Conservation (phyloP, 2,888 invertebrate genomes). For the Drosophila algonquin region DNA sequence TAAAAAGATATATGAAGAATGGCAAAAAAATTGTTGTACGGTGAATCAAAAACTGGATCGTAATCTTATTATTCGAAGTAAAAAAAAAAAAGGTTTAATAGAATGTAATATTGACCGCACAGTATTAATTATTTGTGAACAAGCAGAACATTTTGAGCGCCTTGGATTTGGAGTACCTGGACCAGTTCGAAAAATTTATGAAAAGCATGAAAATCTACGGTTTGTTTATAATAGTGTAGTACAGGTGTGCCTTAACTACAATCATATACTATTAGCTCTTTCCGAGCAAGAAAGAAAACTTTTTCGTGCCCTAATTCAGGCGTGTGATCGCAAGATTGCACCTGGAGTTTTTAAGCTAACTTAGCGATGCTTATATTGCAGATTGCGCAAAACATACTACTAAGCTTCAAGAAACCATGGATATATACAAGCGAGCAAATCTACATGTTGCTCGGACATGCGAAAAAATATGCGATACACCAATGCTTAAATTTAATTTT, state of each 20-base stretch:
- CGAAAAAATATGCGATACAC: conserved; percentile 89
- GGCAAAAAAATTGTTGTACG: conserved; percentile 86
- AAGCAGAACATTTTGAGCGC: conserved; percentile 90
- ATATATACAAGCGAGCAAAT: conserved; percentile 93
- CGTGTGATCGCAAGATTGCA: conserved; percentile 87
- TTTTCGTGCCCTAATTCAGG: conserved; percentile 89
- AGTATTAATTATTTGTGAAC: conserved; percentile 88
- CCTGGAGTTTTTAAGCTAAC: conserved; percentile 88
- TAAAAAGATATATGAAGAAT: conserved; percentile 85
- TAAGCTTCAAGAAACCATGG: conserved; percentile 91
- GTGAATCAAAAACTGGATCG: conserved; percentile 87
- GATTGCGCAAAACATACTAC: conserved; percentile 80
- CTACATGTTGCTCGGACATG: conserved; percentile 88
- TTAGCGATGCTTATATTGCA: conserved; percentile 85
- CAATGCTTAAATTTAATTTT: conserved; percentile 86
- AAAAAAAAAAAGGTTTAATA: conserved; percentile 87
- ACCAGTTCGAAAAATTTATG: conserved; percentile 87
- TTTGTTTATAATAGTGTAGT: conserved; percentile 89
- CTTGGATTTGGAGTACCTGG: conserved; percentile 89
- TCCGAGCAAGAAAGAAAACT: conserved; percentile 90
- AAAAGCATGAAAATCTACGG: conserved; percentile 86
- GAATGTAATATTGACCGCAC: conserved; percentile 91
- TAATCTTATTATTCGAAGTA: conserved; percentile 89
- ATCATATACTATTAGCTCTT: conserved; percentile 90
- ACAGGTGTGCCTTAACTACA: conserved; percentile 89